Conservation (phyloP, 2,113 vertebrate species). For the Manacus vitellinus region DNA sequence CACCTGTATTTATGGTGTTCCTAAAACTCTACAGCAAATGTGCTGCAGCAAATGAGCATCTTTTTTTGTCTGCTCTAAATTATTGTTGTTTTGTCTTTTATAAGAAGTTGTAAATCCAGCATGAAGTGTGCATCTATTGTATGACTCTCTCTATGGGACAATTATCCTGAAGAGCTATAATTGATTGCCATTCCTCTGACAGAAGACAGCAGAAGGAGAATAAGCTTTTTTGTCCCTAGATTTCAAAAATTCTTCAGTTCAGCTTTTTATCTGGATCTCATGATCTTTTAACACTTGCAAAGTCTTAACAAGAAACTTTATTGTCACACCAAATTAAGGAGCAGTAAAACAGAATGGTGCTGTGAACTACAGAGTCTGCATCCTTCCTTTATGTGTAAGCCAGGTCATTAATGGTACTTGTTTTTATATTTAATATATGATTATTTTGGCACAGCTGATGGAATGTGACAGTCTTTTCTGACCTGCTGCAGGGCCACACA, state of each 20-base stretch:
- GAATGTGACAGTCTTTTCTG: not conserved
- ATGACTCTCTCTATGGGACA: not conserved
- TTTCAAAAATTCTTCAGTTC: not conserved
- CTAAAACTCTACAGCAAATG: not conserved
- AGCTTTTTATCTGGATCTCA: not conserved
- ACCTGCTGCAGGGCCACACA: slow-evolving; percentile 89
- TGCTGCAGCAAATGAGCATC: not conserved
- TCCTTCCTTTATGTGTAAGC: not conserved
- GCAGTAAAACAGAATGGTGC: not conserved
- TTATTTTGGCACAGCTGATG: not conserved
- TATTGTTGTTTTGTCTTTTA: not conserved
- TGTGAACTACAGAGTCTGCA: not conserved
- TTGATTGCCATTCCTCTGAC: not conserved
- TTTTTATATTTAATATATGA: not conserved
- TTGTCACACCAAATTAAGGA: not conserved
- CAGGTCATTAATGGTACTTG: not conserved
- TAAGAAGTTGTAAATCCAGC: not conserved
- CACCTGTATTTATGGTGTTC: not conserved
- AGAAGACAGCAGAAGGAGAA: not conserved
- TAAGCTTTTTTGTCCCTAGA: not conserved
- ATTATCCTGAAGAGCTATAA: not conserved
- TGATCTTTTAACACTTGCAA: not conserved
- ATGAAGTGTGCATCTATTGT: not conserved
- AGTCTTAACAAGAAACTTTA: not conserved
- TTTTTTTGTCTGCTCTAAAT: not conserved